Base-by-base conservation (phyloP, 1,140 invertebrate species). In the Camponotus vicinus region DNA sequence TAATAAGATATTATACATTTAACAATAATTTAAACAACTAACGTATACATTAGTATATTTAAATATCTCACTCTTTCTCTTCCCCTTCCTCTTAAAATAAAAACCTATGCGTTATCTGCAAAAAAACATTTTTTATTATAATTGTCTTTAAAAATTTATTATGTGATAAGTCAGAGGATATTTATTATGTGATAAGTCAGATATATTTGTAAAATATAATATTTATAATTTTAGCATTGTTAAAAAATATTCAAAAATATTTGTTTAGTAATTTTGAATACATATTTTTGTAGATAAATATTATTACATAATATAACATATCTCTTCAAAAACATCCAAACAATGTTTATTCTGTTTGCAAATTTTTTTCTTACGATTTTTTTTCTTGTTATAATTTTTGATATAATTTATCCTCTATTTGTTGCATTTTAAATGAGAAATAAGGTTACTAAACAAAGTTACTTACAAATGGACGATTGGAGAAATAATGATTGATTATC, bases 401-500 rank as follows among this genome's bases (percentile, higher is more conserved):
- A 21, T 55, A n/a, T n/a, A 27, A 15, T 70, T 21, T 21, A 45
- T 70, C 15, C 18, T 49, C 34, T 15, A 3, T 45, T 32, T 8
- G 18, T 34, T 3, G 9, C 18, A 37, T 40, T 15, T 34, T 61
- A 27, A 21, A 18, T 6, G 34, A 9, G 4, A 64, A 77, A 15
- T 42, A 1, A 57, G 37, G 11, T 40, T n/a, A n/a, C n/a, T n/a
- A n/a, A n/a, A 27, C 63, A 34, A 52, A 55, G 15, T 15, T 11
- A 49, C 8, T 66, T 11, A 42, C 6, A 32, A 6, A 5, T 34
- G 52, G 27, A 55, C 6, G 40, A 49, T 45, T 45, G 42, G 42
- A n/a, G 3, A 70, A 64, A 64, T 21, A 3, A 11, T 18, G 21
- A 61, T 82, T 18, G 45, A 71, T 70, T 80, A 27, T 27, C 15